Percentiles rank a stretch among this genome's conserved stretches.
phyloP scores from a whole-genome alignment of 2,113 vertebrate species.

The Coptodon bakossiorum region DNA sequence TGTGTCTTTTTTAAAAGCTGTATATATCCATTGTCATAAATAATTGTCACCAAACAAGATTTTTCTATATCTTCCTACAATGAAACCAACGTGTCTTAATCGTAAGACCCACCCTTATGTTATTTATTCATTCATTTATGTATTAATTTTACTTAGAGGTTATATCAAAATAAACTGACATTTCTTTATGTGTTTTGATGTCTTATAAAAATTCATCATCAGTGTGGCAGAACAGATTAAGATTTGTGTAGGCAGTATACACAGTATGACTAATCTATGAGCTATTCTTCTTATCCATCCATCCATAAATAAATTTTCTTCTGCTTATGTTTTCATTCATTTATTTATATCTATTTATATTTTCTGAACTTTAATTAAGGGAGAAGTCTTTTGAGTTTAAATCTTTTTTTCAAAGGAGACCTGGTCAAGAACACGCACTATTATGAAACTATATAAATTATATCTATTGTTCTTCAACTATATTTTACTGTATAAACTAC shows the following conservation, averaged over 20 bases:
- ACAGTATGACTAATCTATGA: not conserved
- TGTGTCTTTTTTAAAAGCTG: not conserved
- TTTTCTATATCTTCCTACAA: not conserved
- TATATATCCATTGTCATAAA: not conserved
- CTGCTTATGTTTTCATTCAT: not conserved
- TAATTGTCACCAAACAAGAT: not conserved
- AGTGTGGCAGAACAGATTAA: not conserved
- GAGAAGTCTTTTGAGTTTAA: not conserved
- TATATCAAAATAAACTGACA: not conserved
- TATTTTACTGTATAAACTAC: not conserved
- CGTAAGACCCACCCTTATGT: not conserved
- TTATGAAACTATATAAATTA: not conserved
- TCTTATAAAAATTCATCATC: not conserved
- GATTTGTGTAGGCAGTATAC: not conserved
- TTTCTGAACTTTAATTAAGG: not conserved
- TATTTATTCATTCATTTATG: not conserved
- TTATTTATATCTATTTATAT: not conserved
- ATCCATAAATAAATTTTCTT: not conserved
- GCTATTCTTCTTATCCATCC: not conserved
- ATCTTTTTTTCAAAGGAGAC: not conserved
- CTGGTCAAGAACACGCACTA: not conserved
- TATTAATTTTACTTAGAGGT: not conserved
- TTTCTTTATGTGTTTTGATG: not conserved
- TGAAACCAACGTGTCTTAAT: not conserved
- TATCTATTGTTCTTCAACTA: not conserved